Evolutionary conservation across 2,888 invertebrate genomes (phyloP), one percentile per base, ranked within the genome.

Genomic region (Apotomis capreana): DNA sequence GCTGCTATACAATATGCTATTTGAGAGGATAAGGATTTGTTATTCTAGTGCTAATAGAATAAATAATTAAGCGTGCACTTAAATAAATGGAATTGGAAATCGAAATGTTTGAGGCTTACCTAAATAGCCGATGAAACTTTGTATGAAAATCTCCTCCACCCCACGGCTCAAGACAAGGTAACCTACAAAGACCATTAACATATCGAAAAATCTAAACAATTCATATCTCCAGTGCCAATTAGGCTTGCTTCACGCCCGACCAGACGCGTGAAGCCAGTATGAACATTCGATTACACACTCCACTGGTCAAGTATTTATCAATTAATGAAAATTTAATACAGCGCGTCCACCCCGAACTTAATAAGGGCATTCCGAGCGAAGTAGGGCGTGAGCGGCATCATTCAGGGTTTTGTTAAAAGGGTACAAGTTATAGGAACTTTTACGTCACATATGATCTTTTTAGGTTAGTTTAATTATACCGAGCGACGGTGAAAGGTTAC

Each of bases 301-400:
- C 84, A 84, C 60, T 81, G 89, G 90, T 90, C 92, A 91, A 91
- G 92, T 90, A 92, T 92, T 92, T 90, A 87, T 89, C 90, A 91
- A 91, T 92, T 92, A 92, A 87, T 84, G 79, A 83, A 83, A 85
- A 89, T 91, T 89, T 91, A 89, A 90, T 90, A 87, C 87, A 84
- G 37, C n/a, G 83, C 83, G 83, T 85, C 87, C 87, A 89, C 88
- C 85, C 87, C 76, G 74, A 26, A 82, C 79, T 82, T 76, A 77
- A 81, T 81, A 80, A 77, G 76, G 79, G 75, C 76, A 90, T 92
- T 87, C 90, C 88, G 76, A 73, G 76, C 79, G 37, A 72, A 72
- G 37, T 72, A 63, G 72, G 68, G 68, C 58, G 72, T 59, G 52
- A 63, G 37, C 26, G 36, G 46, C 44, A 44, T 49, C 2, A 8